Percentiles rank a stretch among this genome's conserved stretches.
phyloP scores from a whole-genome alignment of 2,888 invertebrate species.

The Cantharis nigra region DNA sequence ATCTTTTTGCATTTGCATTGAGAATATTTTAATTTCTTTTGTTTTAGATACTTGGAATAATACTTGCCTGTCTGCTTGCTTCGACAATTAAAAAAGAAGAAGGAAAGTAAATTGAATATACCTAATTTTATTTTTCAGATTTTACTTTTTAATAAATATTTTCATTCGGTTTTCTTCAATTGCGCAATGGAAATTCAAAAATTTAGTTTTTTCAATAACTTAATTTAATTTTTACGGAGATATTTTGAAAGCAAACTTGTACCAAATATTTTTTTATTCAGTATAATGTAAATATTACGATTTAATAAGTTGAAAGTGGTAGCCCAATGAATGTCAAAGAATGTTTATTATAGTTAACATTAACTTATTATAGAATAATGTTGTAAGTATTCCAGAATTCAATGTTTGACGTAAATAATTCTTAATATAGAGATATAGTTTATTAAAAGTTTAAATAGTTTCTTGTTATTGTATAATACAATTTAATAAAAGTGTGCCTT shows the following conservation, averaged over 20 bases:
- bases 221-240: too few relatives aligned
- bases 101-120: constrained; percentile 7
- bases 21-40: constrained; percentile 8
- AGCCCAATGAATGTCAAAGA: neutral
- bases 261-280: neutral
- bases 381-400: neutral
- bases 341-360: neutral
- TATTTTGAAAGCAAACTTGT: too few relatives aligned
- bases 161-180: too few relatives aligned
- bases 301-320: neutral
- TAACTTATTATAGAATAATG: neutral
- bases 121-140: neutral
- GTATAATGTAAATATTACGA: neutral
- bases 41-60: constrained; percentile 79
- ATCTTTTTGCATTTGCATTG: neutral
- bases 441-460: neutral
- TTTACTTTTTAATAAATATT: too few relatives aligned
- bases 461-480: neutral
- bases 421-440: neutral
- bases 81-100: constrained; percentile 35
- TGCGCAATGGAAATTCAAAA: too few relatives aligned
- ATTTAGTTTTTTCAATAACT: too few relatives aligned
- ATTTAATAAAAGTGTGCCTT: neutral
- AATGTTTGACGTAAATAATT: neutral
- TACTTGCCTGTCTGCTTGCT: constrained; percentile 82